Base-by-base conservation (phyloP, 2,797 vertebrate genomes). In the Tenualosa thibaudeaui region DNA sequence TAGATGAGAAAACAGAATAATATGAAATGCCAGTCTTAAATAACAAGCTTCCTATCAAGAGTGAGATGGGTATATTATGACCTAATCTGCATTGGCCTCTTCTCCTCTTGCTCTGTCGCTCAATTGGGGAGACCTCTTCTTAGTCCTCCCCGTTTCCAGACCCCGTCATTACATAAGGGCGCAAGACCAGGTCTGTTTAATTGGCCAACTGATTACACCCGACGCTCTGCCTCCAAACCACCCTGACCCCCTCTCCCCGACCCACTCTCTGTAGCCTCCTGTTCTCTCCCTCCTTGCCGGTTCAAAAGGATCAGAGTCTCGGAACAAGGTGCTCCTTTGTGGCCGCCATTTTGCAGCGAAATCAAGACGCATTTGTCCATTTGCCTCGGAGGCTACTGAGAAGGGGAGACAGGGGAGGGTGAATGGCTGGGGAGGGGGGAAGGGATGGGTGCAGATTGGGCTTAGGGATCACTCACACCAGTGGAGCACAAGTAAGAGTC, bases 111-210 rank as follows among this genome's bases (percentile, higher is more conserved):
- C 83, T 83, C 88, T 68, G 62, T 82, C 84, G 84, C 81, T 86
- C 84, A 81, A 75, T 19, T 83, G 24, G 87, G 19, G 88, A 89
- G 84, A 87, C 84, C 40, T 87, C 86, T 84, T 87, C 87, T 75
- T 37, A 7, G 22, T 75, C 40, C 37, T 78, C 71, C 37, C 89
- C 81, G 83, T 81, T 89, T 90, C 92, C 90, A 89, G 87, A 88
- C 91, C 92, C 93, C 93, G 88, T 94, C 93, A 95, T 94, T 93
- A 95, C 94, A 92, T 91, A 90, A 88, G 89, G 90, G 92, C 91
- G 92, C 95, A 93, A 93, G 89, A 93, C 89, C 90, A 90, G 92
- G 92, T 93, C 92, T 89, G 85, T 92, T 92, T 91, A 89, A 92
- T 92, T 93, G 93, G 91, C 92, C 84, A 22, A 90, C 90, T 89